Base-by-base conservation (phyloP, 2,113 vertebrate species). In the Phalacrocorax brasilianus region DNA sequence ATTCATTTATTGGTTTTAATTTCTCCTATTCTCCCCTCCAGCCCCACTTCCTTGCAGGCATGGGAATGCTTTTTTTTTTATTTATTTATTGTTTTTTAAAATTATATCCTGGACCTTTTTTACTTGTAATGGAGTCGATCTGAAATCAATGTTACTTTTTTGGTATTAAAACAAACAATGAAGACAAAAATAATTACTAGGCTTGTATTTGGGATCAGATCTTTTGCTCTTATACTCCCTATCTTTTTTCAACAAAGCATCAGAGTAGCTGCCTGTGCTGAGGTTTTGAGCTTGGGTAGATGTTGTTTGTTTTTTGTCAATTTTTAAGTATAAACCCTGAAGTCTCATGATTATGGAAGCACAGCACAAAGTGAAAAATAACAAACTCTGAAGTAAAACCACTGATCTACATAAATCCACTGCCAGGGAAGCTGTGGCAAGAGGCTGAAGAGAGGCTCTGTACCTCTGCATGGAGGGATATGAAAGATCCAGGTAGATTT, bases 401-500 rank as follows among this genome's bases (percentile, higher is more conserved):
- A n/a, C 7, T 66, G 28, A n/a, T 79, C 15, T 66, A 52, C 12
- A 30, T 18, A 66, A 85, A 79, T 45, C 8, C 28, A n/a, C 11
- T 38, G 38, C 12, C 45, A 79, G 33, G 33, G 24, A 74, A 70
- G 33, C n/a, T 1, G 0, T 15, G 26, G 20, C 1, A 1, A 71
- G 50, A 49, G 45, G 15, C 50, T 1, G 6, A 65, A 65, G 42
- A 33, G 50, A 52, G 33, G 20, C 18, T 20, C 6, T 3, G 5
- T 17, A 16, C 21, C 30, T 68, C 21, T 0, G 0, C 6, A 15
- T 7, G 15, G 32, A 40, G 13, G 16, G 5, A n/a, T 58, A 49
- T 4, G 15, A 52, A 56, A 59, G 38, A 76, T 71, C 33, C 22
- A 5, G 13, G 8, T 12, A 47, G 65, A 76, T 72, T 58, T 40